Evolutionary conservation across 2,888 invertebrate species (phyloP), one percentile per base, ranked within the genome.

Genomic region (Nebria salina): DNA sequence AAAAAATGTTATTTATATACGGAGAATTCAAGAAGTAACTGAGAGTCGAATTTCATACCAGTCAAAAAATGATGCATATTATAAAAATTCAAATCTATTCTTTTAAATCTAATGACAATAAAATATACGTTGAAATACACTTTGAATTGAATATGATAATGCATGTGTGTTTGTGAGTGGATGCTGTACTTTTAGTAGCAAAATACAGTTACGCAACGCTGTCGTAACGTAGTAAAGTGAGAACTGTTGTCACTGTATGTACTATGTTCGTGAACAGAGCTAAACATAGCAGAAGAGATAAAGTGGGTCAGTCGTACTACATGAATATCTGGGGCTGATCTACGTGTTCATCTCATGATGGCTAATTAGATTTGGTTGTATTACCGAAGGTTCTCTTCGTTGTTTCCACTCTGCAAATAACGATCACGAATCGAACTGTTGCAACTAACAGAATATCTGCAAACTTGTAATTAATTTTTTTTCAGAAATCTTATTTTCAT

Each of bases 321-420:
- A 54, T 54, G 54, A 54, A 54, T 54, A 54, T 54, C 54, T 54
- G 8, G 54, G 54, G 54, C 13, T 54, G 54, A 54, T 54, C 70
- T 13, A 34, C 70, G 70, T 70, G 70, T 25, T 70, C 70, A 70
- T 70, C 70, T 6, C 25, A 25, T 70, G 70, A 70, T 13, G 26
- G 70, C 70, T 70, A 70, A 70, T 70, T 70, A 70, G 70, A 70
- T 70, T 25, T 70, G 70, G 25, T 70, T 70, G 70, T 70, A 34
- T 26, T 25, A 25, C 70, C 26, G 70, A 70, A 70, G 70, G 70
- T 70, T 70, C 70, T 26, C 3, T 34, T 54, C 54, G 54, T 11
- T 8, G 7, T 54, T 8, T 8, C 54, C 13, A 54, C 54, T 54
- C 54, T 54, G 13, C 54, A 54, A 54, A 54, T 13, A 54, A 8